phyloP scores from a whole-genome alignment of 2,113 vertebrate species.

The Erinaceus europaeus region DNA sequence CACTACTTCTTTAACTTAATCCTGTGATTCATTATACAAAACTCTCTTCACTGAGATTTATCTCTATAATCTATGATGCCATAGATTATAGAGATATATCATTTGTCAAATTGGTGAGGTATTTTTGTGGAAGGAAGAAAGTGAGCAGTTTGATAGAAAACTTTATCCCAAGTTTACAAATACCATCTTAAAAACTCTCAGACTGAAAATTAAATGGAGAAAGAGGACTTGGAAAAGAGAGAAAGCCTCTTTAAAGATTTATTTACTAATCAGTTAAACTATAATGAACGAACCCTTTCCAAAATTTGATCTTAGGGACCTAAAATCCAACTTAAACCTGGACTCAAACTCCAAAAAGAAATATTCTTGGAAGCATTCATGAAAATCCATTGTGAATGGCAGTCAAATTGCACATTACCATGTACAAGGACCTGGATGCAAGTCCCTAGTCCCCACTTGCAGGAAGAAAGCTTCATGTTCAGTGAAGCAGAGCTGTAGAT shows the following conservation, averaged over 20 bases:
- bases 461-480: no score
- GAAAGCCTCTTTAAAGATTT: not conserved
- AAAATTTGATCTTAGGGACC: not conserved
- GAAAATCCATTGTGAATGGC: not conserved
- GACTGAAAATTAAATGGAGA: not conserved
- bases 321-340: slow-evolving; percentile 2
- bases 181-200: not conserved
- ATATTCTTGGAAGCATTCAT: not conserved
- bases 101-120: not conserved
- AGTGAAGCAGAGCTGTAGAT: no score
- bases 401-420: no score
- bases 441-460: no score
- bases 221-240: not conserved
- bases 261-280: not conserved
- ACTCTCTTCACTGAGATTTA: not conserved
- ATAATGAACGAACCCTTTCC: not conserved
- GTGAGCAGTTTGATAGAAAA: not conserved
- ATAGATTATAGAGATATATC: not conserved
- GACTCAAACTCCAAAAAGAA: slow-evolving; percentile 14
- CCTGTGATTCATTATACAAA: not conserved
- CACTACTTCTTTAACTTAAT: not conserved
- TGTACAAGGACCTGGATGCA: no score
- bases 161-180: not conserved
- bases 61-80: not conserved
- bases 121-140: not conserved